Evolutionary conservation across 1,140 invertebrate species (phyloP), one percentile per base, ranked within the genome.

Genomic region (Fopius arisanus): DNA sequence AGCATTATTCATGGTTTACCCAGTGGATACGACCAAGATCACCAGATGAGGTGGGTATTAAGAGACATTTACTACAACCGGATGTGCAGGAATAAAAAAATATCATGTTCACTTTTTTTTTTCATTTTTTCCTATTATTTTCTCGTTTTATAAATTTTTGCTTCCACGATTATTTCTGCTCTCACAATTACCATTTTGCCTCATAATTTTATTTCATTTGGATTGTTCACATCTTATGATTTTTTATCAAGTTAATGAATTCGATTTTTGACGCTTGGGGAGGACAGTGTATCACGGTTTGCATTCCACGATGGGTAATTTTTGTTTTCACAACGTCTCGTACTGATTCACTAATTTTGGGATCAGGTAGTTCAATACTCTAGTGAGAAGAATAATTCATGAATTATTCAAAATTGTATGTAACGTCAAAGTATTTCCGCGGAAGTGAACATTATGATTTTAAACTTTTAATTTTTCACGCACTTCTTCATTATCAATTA

Each of bases 281-380:
- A 10, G 77, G 19, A 21, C 80, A 81, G 6, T 76, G 75, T 72
- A 81, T 79, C 10, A 51, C 7, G 19, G 80, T 81, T 43, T 81
- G 80, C 9, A 78, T 80, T 48, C 79, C 80, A 41, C 77, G 66
- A 37, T 81, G 80, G 3, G 74, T 29, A n/a, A 65, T 79, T 72
- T 78, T 51, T 10, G 68, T 67, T 43, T 79, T 80, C 43, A 79
- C n/a, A 10, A 78, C 69, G 12, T 79, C 74, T 14, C 75, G 78
- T 48, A 78, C 14, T 6, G 78, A 79, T 48, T 72, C 75, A 48
- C 80, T 80, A 43, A 81, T 81, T n/a, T 73, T 71, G 14, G 51
- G 33, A 21, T 76, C 74, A 23, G 19, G 10, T 7, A 29, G 29
- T 16, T 19, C 12, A 16, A 19, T 19, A 16, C 16, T 62, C 51